Base-by-base conservation (phyloP, 2,113 vertebrate genomes). In the Heptranchias perlo region DNA sequence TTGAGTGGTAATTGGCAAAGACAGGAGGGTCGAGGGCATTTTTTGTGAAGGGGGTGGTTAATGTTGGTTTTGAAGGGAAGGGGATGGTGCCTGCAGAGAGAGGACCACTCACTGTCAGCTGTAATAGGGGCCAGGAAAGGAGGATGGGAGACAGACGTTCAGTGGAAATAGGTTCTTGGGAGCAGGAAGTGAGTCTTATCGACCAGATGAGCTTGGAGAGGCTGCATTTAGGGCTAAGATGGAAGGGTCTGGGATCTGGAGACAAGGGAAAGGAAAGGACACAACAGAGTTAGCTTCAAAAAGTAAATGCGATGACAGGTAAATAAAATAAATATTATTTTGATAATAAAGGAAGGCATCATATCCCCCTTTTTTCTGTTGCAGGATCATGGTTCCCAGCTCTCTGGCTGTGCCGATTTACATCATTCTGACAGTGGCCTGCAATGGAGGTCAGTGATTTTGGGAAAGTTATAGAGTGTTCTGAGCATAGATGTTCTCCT, bases 371-470 rank as follows among this genome's bases (percentile, higher is more conserved):
- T 58, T 39, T n/a, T 92, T 62, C 5, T 62, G 31, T 92, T 92
- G 54, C 58, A 92, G 89, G 89, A 92, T 49, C 64, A 95, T 65
- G 94, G 52, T 47, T 47, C 1, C 64, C 25, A 21, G 21, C 18
- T 69, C 44, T 52, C n/a, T 49, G 44, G n/a, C 23, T 25, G 23
- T 95, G 64, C 1, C 44, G 44, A 47, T 69, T 31, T 95, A 52
- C 47, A 18, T 8, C 23, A 0, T 49, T 28, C 39, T 95, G 62
- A 5, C 93, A 65, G 25, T 67, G 64, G 65, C 64, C 39, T 69
- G 64, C 11, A 69, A 13, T 47, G 64, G 44, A 95, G 94, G 94
- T 95, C 64, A 69, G 94, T 95, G 44, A 47, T 52, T 49, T 95
- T 10, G 94, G 39, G 11, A 31, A 67, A 67, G 93, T 94, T 62